Evolutionary conservation across 2,797 vertebrate species (phyloP).

Genomic region (Tenualosa ilisha): DNA sequence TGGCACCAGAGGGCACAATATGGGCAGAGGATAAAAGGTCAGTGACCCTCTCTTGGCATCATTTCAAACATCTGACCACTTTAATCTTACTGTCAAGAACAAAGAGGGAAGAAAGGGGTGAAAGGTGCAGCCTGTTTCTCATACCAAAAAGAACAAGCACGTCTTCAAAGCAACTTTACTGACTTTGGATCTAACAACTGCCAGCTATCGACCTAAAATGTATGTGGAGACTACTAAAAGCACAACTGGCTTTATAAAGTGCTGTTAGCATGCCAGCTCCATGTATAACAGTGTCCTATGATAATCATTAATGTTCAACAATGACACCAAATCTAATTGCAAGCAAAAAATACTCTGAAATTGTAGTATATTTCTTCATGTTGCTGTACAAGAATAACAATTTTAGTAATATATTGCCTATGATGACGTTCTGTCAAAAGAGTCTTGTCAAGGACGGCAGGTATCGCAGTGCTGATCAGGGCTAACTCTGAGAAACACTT

Average conservation of each 20-base stretch:
- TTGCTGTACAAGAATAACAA: too few relatives aligned
- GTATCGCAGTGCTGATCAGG: neutral
- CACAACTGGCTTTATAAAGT: too few relatives aligned
- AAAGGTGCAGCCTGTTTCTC: neutral
- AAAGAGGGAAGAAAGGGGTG: neutral
- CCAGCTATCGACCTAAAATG: too few relatives aligned
- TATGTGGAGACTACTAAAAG: too few relatives aligned
- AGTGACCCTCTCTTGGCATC: neutral
- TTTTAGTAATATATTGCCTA: neutral
- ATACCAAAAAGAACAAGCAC: too few relatives aligned
- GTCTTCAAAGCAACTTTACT: too few relatives aligned
- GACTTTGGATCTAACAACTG: too few relatives aligned
- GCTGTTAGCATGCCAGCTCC: too few relatives aligned
- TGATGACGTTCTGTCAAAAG: neutral
- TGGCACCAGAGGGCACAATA: slow-evolving; percentile 6
- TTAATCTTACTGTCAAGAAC: neutral
- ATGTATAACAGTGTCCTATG: too few relatives aligned
- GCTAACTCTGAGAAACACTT: neutral
- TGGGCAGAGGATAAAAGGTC: slow-evolving; percentile 17
- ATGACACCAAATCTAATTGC: neutral
- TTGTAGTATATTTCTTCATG: neutral
- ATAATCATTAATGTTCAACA: neutral
- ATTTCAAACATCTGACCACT: slow-evolving; percentile 3
- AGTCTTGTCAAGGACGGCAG: neutral
- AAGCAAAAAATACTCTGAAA: neutral